Percentiles rank a stretch among this genome's conserved stretches.
Conservation (phyloP, 2,888 invertebrate genomes). For the Nomada ruficornis region DNA sequence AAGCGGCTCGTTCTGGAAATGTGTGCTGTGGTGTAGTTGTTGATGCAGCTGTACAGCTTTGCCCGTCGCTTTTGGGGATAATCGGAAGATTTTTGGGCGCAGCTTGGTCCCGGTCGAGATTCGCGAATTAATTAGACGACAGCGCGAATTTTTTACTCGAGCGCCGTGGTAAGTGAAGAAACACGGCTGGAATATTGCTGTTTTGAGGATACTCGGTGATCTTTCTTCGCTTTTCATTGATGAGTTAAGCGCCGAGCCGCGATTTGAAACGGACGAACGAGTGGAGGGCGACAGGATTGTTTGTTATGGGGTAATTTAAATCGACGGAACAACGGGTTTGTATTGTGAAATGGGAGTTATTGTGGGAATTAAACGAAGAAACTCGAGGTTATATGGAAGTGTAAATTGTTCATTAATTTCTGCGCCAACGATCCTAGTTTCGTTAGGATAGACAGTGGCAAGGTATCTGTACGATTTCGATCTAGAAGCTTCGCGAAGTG, state of each 20-base stretch:
- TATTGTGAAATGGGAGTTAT: too few relatives aligned
- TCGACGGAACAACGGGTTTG: too few relatives aligned
- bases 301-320: not conserved
- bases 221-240: not conserved
- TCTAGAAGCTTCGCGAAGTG: slow-evolving; percentile 3
- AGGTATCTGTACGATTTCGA: not conserved
- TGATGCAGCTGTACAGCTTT: not conserved
- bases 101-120: slow-evolving; percentile 49
- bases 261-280: not conserved
- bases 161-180: slow-evolving; percentile 45
- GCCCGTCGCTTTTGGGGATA: not conserved
- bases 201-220: not conserved
- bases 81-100: slow-evolving; percentile 8
- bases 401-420: too few relatives aligned
- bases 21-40: slow-evolving; percentile 31
- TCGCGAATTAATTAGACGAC: slow-evolving; percentile 55
- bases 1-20: not conserved
- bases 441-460: too few relatives aligned
- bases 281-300: not conserved
- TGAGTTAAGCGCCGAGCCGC: not conserved
- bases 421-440: too few relatives aligned
- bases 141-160: slow-evolving; percentile 36
- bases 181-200: slow-evolving; percentile 7
- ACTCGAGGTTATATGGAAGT: too few relatives aligned
- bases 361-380: too few relatives aligned